These are phyloP conservation scores for Scomber japonicus DNA, from an alignment of 2,113 vertebrate genomes.

Conservation along the genomic window DNA sequence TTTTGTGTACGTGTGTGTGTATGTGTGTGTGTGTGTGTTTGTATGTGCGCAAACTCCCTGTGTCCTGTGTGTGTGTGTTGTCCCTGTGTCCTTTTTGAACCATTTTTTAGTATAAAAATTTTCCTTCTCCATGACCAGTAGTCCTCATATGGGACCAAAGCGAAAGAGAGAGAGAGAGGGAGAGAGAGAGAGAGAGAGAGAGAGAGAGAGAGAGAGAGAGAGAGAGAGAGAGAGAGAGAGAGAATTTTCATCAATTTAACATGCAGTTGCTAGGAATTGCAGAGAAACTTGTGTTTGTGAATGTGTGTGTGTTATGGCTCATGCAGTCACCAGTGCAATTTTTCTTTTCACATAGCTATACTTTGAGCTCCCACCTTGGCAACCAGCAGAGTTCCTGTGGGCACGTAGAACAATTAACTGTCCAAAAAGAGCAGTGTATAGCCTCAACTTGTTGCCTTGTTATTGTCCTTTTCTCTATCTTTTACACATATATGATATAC, in stretches of 20 bases:
- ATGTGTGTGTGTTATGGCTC: constrained; percentile 20
- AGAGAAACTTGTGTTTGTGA: not conserved
- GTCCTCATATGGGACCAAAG: no score
- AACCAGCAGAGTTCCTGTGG: constrained; percentile 28
- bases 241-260: no score
- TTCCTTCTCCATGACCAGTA: no score
- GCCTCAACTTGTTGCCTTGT: not conserved
- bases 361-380: constrained; percentile 24
- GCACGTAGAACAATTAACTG: constrained; percentile 31
- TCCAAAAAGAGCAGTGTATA: not conserved
- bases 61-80: no score
- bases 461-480: not conserved
- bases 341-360: constrained; percentile 23
- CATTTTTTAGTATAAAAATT: no score
- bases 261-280: no score
- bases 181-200: no score
- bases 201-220: not conserved
- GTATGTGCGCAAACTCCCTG: no score
- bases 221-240: no score
- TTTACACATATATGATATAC: not conserved
- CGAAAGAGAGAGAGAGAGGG: no score
- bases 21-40: not conserved
- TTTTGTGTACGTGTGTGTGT: not conserved
- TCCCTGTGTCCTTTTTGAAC: no score
- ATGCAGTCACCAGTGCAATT: constrained; percentile 9